Percentiles rank a stretch among this genome's conserved stretches.
phyloP scores from a whole-genome alignment of 2,113 vertebrate genomes.

The Oenanthe melanoleuca region DNA sequence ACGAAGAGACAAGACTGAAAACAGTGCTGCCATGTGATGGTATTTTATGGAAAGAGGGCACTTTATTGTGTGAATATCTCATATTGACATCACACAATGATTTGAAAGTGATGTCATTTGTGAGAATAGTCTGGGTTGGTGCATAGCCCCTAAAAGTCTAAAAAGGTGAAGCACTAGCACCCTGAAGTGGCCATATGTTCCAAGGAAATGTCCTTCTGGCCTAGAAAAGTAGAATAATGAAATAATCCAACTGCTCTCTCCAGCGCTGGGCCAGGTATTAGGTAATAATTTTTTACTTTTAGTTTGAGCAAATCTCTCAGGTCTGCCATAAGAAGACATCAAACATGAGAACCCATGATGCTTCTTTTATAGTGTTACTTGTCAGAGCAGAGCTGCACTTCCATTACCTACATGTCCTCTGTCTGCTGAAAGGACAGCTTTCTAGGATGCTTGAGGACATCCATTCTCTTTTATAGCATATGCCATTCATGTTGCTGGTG shows the following conservation, averaged over 20 bases:
- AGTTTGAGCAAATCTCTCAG: not conserved
- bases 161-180: not conserved
- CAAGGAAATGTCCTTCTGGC: not conserved
- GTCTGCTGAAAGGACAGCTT: constrained; percentile 29
- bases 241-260: not conserved
- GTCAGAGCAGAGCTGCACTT: constrained; percentile 26
- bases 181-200: not conserved
- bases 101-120: not conserved
- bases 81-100: not conserved
- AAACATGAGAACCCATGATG: not conserved
- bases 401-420: constrained; percentile 27
- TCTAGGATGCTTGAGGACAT: constrained; percentile 40
- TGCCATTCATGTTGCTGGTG: constrained; percentile 48
- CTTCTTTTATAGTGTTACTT: not conserved
- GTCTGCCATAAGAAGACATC: not conserved
- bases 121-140: not conserved
- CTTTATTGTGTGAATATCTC: not conserved
- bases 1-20: not conserved
- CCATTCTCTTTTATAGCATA: constrained; percentile 58
- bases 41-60: not conserved
- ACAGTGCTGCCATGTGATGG: not conserved
- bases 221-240: not conserved
- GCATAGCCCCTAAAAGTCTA: rapidly evolving
- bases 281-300: not conserved
- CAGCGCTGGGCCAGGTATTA: not conserved